Evolutionary conservation across 2,113 vertebrate species (phyloP).

Genomic region (Candoia aspera): DNA sequence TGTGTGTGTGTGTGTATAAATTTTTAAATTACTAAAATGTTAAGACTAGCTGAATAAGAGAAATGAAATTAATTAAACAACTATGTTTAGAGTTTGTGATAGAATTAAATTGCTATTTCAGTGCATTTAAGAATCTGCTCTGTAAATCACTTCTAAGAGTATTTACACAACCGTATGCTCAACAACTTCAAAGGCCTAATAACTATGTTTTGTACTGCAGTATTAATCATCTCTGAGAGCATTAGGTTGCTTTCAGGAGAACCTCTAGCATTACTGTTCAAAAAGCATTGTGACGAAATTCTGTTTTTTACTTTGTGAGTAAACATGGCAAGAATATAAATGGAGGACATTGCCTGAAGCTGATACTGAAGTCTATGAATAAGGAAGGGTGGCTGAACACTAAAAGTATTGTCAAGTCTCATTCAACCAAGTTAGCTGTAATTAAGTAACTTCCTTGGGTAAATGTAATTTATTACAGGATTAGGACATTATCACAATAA

Average conservation of each 20-base stretch:
- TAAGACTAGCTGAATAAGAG: background rate
- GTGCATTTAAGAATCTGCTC: background rate
- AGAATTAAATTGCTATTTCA: background rate
- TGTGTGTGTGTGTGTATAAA: background rate
- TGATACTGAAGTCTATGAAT: background rate
- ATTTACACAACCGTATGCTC: background rate
- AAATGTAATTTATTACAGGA: background rate
- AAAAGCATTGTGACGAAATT: background rate
- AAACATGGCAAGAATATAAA: background rate
- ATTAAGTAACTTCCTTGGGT: fast-evolving
- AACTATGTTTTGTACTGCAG: background rate
- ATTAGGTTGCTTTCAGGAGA: background rate
- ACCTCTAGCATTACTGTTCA: background rate
- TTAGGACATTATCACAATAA: slow-evolving; percentile 33
- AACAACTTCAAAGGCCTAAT: background rate
- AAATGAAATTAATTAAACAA: background rate
- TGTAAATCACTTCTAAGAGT: background rate
- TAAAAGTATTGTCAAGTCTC: background rate
- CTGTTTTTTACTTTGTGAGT: background rate
- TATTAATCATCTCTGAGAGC: background rate
- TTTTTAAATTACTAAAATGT: background rate
- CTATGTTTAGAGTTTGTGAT: background rate
- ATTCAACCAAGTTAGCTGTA: fast-evolving
- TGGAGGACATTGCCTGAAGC: background rate
- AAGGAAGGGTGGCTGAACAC: background rate